These are phyloP conservation scores for Zoanthus sansibaricus DNA, from an alignment of 92 coral and sea anemone genomes.

Conservation along the genomic window DNA sequence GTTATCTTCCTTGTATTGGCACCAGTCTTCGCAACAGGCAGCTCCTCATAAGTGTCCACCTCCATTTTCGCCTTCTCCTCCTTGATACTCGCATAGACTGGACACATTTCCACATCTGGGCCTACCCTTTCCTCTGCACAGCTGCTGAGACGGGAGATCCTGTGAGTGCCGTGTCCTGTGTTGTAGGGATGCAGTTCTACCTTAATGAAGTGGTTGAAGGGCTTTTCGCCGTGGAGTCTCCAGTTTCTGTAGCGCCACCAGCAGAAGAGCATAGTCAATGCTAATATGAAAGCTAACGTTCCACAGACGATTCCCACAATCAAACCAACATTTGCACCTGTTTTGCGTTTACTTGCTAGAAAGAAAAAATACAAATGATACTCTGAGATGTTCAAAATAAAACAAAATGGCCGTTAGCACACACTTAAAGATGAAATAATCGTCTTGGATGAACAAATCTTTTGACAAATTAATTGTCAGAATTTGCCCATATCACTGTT, in stretches of 20 bases:
- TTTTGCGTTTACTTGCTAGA: constrained; percentile 17
- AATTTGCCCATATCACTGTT: too few species aligned
- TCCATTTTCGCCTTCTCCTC: constrained; percentile 51
- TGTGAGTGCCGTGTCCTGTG: constrained; percentile 43
- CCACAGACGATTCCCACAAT: constrained; percentile 89
- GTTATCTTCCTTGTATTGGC: background rate
- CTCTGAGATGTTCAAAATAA: background rate
- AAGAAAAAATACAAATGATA: background rate
- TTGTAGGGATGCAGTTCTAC: constrained; percentile 74
- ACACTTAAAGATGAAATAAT: too few species aligned
- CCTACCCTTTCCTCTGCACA: constrained; percentile 55
- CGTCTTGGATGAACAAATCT: too few species aligned
- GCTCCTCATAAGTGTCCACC: constrained; percentile 33
- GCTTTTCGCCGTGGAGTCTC: constrained; percentile 68
- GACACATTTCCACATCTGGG: constrained; percentile 65
- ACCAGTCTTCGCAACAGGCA: background rate
- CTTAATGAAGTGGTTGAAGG: constrained; percentile 79
- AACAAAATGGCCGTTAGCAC: too few species aligned
- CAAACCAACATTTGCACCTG: constrained; percentile 54
- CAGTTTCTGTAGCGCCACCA: constrained; percentile 72
- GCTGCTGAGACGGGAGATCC: constrained; percentile 72
- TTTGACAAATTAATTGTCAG: too few species aligned
- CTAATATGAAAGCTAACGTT: constrained; percentile 61
- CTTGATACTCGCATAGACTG: constrained; percentile 77
- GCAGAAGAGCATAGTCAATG: constrained; percentile 69